A percentile compares a stretch with the other conserved stretches of the same genome.
Evolutionary conservation across 1,140 invertebrate species (phyloP).

Genomic region (Polypedilum pembai): DNA sequence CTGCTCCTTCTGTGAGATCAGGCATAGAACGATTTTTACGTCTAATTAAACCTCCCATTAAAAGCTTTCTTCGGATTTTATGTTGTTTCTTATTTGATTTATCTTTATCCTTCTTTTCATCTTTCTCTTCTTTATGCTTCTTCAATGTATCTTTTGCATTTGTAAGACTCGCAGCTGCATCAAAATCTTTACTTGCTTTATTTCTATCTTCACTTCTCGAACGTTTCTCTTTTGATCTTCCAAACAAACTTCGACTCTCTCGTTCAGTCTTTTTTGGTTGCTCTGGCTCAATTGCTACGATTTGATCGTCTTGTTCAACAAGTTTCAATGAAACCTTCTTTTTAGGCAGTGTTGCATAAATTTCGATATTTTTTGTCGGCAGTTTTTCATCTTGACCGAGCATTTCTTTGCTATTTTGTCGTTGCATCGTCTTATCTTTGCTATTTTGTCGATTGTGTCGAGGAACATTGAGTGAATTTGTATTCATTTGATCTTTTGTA

Average conservation of each 20-base stretch:
- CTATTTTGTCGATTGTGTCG: constrained; percentile 63
- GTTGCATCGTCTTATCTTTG: constrained; percentile 44
- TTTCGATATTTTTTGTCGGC: constrained; percentile 66
- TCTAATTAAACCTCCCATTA: constrained; percentile 82
- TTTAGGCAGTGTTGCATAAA: constrained; percentile 85
- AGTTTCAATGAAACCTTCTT: constrained; percentile 65
- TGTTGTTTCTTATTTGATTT: constrained; percentile 82
- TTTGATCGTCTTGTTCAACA: constrained; percentile 52
- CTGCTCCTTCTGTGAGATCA: constrained; percentile 67
- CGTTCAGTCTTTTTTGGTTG: constrained; percentile 43
- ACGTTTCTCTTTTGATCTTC: constrained; percentile 63
- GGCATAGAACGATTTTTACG: constrained; percentile 87
- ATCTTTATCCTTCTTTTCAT: constrained; percentile 57
- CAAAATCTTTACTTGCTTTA: constrained; percentile 59
- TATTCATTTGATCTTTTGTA: constrained; percentile 50
- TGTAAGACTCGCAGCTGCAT: constrained; percentile 50
- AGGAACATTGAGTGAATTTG: constrained; percentile 61
- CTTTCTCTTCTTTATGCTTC: constrained; percentile 55
- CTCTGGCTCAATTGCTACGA: constrained; percentile 50
- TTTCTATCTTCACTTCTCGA: constrained; percentile 75
- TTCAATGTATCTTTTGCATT: constrained; percentile 52
- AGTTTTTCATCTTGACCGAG: constrained; percentile 49
- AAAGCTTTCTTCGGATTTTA: constrained; percentile 75
- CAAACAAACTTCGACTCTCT: constrained; percentile 55
- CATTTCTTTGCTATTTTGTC: constrained; percentile 56